Conservation (phyloP, 1,140 invertebrate species). For the Mizuhopecten yessoensis region DNA sequence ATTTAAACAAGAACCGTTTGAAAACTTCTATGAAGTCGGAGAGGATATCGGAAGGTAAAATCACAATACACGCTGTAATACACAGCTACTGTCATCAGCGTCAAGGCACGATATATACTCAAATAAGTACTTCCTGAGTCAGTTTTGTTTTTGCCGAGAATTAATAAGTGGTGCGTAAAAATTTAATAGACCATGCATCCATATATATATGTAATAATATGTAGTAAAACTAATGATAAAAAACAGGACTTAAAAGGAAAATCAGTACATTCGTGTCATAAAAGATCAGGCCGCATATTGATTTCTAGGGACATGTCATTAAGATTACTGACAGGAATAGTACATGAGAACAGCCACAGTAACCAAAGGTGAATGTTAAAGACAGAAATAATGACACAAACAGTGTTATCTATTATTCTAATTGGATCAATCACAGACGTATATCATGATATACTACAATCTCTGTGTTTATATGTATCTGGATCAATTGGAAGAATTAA, state of each 20-base stretch:
- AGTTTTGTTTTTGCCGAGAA: neutral
- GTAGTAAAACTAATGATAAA: neutral
- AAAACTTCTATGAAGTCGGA: constrained; percentile 86
- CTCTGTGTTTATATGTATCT: too few relatives aligned
- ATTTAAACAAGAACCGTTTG: constrained; percentile 86
- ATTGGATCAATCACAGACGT: too few relatives aligned
- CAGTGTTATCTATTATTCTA: too few relatives aligned
- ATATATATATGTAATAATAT: neutral
- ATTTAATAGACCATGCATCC: too few relatives aligned
- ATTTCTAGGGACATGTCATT: neutral
- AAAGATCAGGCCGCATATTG: neutral
- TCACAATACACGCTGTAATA: neutral
- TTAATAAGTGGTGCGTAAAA: neutral
- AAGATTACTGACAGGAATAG: neutral
- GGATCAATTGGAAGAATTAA: too few relatives aligned
- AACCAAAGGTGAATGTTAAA: neutral
- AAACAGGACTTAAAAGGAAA: neutral
- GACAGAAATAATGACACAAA: too few relatives aligned
- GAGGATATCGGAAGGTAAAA: constrained; percentile 87
- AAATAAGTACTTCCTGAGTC: neutral
- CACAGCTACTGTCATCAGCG: neutral
- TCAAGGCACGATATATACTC: neutral
- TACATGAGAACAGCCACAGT: neutral
- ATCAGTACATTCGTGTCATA: neutral
- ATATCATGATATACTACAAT: too few relatives aligned